Percentiles rank a stretch among this genome's conserved stretches.
These are phyloP conservation scores for Hypsibius dujardini DNA, from an alignment of 1,140 invertebrate species.

Conservation along the genomic window DNA sequence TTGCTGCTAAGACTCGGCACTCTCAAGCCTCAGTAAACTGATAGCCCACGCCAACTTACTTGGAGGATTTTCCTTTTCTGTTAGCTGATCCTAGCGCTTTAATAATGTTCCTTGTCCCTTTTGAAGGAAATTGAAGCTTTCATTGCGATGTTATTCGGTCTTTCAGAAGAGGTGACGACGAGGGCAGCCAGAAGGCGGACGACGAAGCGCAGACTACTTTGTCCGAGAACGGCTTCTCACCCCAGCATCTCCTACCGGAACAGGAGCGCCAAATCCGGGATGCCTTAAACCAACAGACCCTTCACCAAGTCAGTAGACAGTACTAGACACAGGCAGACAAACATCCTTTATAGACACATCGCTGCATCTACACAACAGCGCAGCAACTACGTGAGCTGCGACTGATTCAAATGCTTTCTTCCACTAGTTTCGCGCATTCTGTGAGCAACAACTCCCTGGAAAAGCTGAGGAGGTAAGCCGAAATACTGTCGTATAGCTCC, in stretches of 20 bases:
- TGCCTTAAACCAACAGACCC: conserved; percentile 87
- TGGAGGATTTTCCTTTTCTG: too few species aligned
- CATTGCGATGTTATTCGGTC: too few species aligned
- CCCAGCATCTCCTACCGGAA: neutral
- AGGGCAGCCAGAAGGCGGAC: too few species aligned
- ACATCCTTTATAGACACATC: neutral
- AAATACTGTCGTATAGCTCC: neutral
- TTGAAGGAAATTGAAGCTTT: too few species aligned
- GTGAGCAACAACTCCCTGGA: conserved; percentile 83
- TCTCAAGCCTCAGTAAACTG: too few species aligned
- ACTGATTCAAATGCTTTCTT: conserved; percentile 10
- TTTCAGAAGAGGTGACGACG: too few species aligned
- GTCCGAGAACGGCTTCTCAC: too few species aligned
- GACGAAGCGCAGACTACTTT: too few species aligned
- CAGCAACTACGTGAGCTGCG: neutral
- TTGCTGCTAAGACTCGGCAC: too few species aligned
- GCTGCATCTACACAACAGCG: neutral
- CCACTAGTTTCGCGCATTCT: conserved; percentile 62
- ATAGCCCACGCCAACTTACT: too few species aligned
- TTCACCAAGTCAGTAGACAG: conserved; percentile 42
- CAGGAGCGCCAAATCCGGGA: conserved; percentile 59
- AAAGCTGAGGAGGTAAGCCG: conserved; percentile 54
- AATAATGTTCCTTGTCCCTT: too few species aligned
- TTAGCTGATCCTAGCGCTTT: too few species aligned
- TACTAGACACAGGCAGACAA: neutral